Conservation (phyloP, 2,888 invertebrate species). For the Pseudanteris insignis region DNA sequence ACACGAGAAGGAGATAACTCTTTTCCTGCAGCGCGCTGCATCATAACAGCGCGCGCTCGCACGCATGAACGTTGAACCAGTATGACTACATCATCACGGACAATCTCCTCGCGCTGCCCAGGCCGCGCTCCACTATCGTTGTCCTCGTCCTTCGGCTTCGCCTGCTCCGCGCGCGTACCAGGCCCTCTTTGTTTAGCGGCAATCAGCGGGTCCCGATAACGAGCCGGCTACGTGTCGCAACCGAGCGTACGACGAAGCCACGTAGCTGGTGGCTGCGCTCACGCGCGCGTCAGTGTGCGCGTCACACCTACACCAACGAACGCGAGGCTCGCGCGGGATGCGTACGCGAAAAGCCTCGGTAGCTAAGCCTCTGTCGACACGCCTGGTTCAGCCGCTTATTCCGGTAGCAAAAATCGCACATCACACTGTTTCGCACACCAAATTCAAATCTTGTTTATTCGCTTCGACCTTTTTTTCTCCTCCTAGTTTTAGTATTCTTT, state of each 20-base stretch:
- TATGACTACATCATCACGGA: conserved; percentile 67
- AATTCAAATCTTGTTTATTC: too few relatives aligned
- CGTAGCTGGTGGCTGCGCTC: conserved; percentile 42
- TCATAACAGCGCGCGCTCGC: conserved; percentile 51
- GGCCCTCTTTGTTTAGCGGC: conserved; percentile 60
- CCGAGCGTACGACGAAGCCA: conserved; percentile 67
- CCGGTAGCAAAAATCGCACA: conserved; percentile 25
- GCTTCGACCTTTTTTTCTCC: too few relatives aligned
- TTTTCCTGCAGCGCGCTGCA: conserved; percentile 22
- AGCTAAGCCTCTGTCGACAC: conserved; percentile 24
- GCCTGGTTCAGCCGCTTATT: conserved; percentile 12
- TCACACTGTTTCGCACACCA: too few relatives aligned
- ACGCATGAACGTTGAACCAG: conserved; percentile 57
- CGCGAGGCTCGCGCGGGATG: conserved; percentile 18
- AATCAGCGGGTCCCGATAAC: conserved; percentile 66
- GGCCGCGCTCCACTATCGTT: conserved; percentile 47
- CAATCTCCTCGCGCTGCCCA: conserved; percentile 63
- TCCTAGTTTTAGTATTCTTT: too few relatives aligned
- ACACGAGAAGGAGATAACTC: conserved; percentile 34
- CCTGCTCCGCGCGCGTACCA: conserved; percentile 36
- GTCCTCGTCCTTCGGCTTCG: conserved; percentile 52
- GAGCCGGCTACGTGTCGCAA: conserved; percentile 64
- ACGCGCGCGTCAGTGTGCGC: conserved; percentile 3
- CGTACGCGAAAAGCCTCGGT: conserved; percentile 33
- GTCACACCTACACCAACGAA: conserved; percentile 26